Evolutionary conservation across 1,140 invertebrate genomes (phyloP), one percentile per base, ranked within the genome.

Genomic region (Cryptotermes secundus): DNA sequence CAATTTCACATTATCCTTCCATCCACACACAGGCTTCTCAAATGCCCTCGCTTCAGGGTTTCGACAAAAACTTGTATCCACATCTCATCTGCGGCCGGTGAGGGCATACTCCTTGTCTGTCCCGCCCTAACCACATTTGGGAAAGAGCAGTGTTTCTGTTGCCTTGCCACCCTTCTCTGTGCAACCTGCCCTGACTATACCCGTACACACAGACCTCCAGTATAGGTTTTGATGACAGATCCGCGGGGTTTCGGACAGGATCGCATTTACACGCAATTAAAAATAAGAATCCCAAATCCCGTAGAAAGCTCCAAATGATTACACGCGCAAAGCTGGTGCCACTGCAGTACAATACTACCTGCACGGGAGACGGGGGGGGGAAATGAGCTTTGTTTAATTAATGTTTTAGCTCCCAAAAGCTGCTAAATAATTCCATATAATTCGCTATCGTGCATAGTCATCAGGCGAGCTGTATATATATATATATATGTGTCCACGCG

Each of bases 231-330:
- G 83, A 42, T 83, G 83, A 83, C 83, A 83, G 83, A 83, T 38
- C 80, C 72, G 24, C 36, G 65, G 59, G 83, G 42, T 79, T 45
- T n/a, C 79, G 35, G 59, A 34, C 49, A 31, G 84, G 84, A 84
- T 84, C 84, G 82, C 84, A 84, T 84, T 84, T 84, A 79, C 84
- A 84, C 84, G 72, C 84, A 84, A 84, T 84, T 84, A 84, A 84
- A 84, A 84, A 84, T 84, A 84, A 84, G 84, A 80, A 82, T 65
- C 80, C 53, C 81, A 84, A 84, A 84, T 84, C 84, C 84, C 53
- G 49, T 35, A 79, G 83, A 83, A 79, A 83, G 81, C 81, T 82
- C 45, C 36, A 45, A 82, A 82, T 82, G 81, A 82, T 82, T 82
- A 82, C 81, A 82, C 34, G 45, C 42, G 81, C 45, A 45, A 82